These are phyloP conservation scores for Leptinotarsa undecemlineata DNA, from an alignment of 1,140 invertebrate species.

Conservation along the genomic window DNA sequence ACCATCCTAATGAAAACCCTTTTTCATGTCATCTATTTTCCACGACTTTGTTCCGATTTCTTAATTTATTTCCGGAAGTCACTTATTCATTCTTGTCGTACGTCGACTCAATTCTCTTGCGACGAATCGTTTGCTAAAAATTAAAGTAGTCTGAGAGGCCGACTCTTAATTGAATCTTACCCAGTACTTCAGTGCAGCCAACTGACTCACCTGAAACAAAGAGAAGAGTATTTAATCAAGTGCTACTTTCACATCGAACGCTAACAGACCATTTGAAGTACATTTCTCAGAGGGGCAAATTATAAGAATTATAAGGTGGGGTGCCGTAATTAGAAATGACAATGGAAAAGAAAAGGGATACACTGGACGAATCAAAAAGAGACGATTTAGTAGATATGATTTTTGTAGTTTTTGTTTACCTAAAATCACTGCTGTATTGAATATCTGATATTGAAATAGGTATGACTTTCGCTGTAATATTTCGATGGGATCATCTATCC, in stretches of 20 bases:
- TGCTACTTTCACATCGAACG: conserved; percentile 21
- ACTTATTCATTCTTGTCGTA: background rate
- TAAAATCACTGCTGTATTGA: no score
- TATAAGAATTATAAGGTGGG: conserved; percentile 7
- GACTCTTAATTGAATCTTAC: conserved; percentile 14
- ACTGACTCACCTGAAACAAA: conserved; percentile 33
- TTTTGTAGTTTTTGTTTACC: no score
- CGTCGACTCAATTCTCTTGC: background rate
- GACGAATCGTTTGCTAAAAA: background rate
- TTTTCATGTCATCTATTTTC: no score
- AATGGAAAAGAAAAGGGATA: background rate
- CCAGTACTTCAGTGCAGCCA: conserved; percentile 8
- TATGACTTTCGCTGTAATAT: no score
- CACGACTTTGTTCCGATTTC: no score
- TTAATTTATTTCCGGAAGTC: background rate
- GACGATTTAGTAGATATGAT: no score
- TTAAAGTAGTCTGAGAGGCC: background rate
- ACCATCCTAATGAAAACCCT: no score
- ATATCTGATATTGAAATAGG: no score
- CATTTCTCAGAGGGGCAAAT: conserved; percentile 23
- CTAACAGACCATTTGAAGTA: conserved; percentile 23
- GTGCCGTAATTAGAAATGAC: background rate
- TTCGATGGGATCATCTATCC: no score
- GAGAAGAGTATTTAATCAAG: conserved; percentile 30
- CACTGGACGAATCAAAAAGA: no score